A percentile compares a stretch with the other conserved stretches of the same genome.
These are phyloP conservation scores for Polyodon spathula DNA, from an alignment of 2,113 vertebrate genomes.

Conservation along the genomic window DNA sequence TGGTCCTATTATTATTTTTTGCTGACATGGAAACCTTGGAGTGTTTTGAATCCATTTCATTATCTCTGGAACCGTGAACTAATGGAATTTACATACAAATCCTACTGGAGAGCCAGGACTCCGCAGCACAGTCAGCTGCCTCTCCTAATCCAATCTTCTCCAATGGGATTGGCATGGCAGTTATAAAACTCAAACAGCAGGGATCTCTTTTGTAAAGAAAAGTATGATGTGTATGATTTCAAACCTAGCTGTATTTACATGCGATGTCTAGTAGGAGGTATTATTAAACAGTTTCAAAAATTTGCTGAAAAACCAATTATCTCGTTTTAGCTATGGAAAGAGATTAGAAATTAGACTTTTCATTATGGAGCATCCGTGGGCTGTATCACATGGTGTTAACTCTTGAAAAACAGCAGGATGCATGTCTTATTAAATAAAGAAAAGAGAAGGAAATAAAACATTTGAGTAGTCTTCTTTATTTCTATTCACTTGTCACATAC, in stretches of 20 bases:
- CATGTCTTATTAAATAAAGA: background rate
- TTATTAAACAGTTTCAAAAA: conserved; percentile 63
- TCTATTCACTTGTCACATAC: no score
- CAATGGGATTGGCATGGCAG: conserved; percentile 55
- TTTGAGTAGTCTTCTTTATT: no score
- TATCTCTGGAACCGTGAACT: conserved; percentile 62
- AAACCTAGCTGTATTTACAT: conserved; percentile 75
- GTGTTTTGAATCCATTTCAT: conserved; percentile 70
- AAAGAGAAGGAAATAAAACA: no score
- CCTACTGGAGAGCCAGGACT: conserved; percentile 60
- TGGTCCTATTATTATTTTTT: conserved; percentile 64
- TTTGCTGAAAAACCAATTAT: conserved; percentile 60
- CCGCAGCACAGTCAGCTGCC: conserved; percentile 64
- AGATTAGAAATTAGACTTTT: conserved; percentile 54
- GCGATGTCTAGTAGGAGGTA: conserved; percentile 62
- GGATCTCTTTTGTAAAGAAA: conserved; percentile 67
- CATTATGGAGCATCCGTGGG: conserved; percentile 58
- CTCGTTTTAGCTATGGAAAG: conserved; percentile 43
- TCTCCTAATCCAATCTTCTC: conserved; percentile 82
- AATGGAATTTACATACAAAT: conserved; percentile 84
- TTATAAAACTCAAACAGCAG: conserved; percentile 73
- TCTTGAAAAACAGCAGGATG: conserved; percentile 34
- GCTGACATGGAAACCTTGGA: conserved; percentile 65
- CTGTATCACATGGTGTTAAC: conserved; percentile 49
- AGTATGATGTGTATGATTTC: conserved; percentile 68